phyloP scores from a whole-genome alignment of 2,888 invertebrate species.

The Colletes collaris region DNA sequence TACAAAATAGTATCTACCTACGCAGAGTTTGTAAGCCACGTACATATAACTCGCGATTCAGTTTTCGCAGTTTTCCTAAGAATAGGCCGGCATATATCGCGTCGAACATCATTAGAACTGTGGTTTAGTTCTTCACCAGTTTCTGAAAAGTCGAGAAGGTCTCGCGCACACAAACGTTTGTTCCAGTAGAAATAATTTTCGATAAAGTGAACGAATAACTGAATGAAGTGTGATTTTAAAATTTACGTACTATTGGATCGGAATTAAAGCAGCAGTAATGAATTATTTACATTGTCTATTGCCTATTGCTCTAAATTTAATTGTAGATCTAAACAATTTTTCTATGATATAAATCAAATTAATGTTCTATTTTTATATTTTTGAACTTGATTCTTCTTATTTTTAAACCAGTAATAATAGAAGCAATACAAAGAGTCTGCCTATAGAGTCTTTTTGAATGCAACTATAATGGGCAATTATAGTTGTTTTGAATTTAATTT shows the following conservation, averaged over 20 bases:
- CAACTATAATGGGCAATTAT: background rate
- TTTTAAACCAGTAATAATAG: background rate
- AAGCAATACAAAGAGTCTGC: background rate
- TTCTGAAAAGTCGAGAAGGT: constrained; percentile 66
- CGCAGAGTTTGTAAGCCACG: constrained; percentile 29
- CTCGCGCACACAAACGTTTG: constrained; percentile 4
- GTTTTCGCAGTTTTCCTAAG: constrained; percentile 75
- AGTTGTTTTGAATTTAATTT: background rate
- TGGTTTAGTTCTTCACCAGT: constrained; percentile 68
- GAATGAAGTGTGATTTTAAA: constrained; percentile 4
- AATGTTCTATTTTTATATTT: background rate
- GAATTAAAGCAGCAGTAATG: background rate
- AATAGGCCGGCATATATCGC: constrained; percentile 72
- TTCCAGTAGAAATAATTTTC: constrained; percentile 3
- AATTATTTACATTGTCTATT: background rate
- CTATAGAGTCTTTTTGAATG: background rate
- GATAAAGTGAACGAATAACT: background rate
- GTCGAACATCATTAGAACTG: constrained; percentile 68
- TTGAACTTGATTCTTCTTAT: background rate
- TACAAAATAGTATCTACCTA: constrained; percentile 46
- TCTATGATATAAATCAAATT: background rate
- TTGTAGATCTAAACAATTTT: background rate
- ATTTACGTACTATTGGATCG: background rate
- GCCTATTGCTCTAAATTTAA: background rate
- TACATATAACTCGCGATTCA: constrained; percentile 22